Conservation (phyloP, 2,888 invertebrate genomes). For the Ganaspis brasiliensis region DNA sequence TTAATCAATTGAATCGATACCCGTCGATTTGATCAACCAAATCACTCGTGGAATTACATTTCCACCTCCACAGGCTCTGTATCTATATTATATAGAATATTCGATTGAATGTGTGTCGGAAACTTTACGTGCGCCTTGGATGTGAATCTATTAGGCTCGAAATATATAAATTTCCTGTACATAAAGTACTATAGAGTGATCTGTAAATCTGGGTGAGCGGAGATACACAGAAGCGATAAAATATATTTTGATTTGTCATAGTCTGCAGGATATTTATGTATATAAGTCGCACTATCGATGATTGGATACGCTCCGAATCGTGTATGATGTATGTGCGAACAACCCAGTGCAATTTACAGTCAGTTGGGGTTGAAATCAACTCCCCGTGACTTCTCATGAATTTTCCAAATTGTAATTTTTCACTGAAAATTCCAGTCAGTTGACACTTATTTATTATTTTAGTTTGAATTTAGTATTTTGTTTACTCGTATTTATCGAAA, state of each 20-base stretch:
- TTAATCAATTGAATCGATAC: constrained; percentile 74
- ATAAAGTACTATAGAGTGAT: constrained; percentile 39
- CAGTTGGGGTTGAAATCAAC: constrained; percentile 20
- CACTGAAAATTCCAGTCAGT: background rate
- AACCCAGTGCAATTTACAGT: constrained; percentile 42
- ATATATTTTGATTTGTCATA: constrained; percentile 72
- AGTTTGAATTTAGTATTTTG: no score
- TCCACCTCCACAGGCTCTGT: constrained; percentile 46
- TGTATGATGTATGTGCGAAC: constrained; percentile 56
- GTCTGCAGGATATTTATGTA: constrained; percentile 62
- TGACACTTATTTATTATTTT: no score
- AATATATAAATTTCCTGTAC: constrained; percentile 8
- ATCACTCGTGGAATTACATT: constrained; percentile 73
- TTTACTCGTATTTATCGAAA: no score
- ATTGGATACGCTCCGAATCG: constrained; percentile 65
- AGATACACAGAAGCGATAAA: constrained; percentile 62
- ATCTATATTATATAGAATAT: background rate
- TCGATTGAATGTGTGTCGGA: constrained; percentile 7
- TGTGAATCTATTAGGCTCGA: constrained; percentile 16
- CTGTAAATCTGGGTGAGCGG: constrained; percentile 14
- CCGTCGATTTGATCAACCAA: constrained; percentile 72
- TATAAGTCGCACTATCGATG: constrained; percentile 67
- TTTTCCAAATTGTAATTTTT: constrained; percentile 21
- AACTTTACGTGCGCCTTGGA: background rate
- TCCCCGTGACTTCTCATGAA: constrained; percentile 26